Conservation (phyloP, 2,797 vertebrate genomes). For the Labroides dimidiatus region DNA sequence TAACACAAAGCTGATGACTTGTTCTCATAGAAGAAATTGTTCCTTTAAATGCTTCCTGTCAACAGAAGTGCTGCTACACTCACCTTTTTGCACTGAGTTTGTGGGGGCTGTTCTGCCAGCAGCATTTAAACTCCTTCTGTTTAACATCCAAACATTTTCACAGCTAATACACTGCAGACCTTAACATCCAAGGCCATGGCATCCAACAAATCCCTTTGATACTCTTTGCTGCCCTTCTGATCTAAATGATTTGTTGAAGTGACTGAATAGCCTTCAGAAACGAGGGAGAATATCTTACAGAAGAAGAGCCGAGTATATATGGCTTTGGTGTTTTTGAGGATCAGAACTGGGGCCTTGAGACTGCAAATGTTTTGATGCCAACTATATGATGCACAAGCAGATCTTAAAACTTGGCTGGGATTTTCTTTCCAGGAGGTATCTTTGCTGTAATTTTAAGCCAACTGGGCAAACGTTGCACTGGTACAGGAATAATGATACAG, state of each 20-base stretch:
- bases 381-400: slow-evolving; percentile 26
- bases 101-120: slow-evolving; percentile 35
- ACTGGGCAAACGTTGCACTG: slow-evolving; percentile 47
- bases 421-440: slow-evolving; percentile 39
- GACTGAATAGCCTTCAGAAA: slow-evolving; percentile 49
- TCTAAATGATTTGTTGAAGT: slow-evolving; percentile 54
- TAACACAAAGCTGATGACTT: slow-evolving; percentile 55
- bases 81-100: slow-evolving; percentile 32
- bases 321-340: slow-evolving; percentile 4
- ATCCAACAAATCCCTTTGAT: slow-evolving; percentile 38
- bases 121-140: slow-evolving; percentile 36
- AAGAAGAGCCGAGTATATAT: slow-evolving; percentile 3
- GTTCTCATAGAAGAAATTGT: slow-evolving; percentile 44
- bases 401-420: slow-evolving; percentile 33
- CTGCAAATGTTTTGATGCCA: slow-evolving; percentile 4
- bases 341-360: slow-evolving; percentile 2
- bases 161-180: slow-evolving; percentile 22
- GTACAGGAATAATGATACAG: slow-evolving; percentile 49
- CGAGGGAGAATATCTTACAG: slow-evolving; percentile 21
- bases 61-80: slow-evolving; percentile 45
- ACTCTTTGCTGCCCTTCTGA: slow-evolving; percentile 33
- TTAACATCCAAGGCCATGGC: slow-evolving; percentile 32
- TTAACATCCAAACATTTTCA: slow-evolving; percentile 41
- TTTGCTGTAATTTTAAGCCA: slow-evolving; percentile 65
- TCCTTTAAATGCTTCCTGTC: slow-evolving; percentile 60